phyloP scores from a whole-genome alignment of 2,888 invertebrate species.

The Heteromurus nitidus region DNA sequence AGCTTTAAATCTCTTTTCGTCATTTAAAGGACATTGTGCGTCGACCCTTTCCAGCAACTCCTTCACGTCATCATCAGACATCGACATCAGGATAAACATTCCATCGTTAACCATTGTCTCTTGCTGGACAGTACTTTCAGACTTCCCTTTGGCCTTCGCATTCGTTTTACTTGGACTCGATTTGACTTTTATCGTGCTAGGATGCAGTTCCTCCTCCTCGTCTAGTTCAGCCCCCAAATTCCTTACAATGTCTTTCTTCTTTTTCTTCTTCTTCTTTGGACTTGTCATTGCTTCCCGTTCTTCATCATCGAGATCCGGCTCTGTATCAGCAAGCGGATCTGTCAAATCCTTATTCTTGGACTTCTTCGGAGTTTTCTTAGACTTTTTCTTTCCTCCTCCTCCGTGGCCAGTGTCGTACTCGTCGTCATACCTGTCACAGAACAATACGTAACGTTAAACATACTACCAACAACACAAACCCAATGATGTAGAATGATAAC shows the following conservation, averaged over 20 bases:
- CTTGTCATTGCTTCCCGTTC: not conserved
- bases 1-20: conserved; percentile 6
- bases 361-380: conserved; percentile 1
- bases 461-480: no score
- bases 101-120: conserved; percentile 1
- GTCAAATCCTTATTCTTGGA: not conserved
- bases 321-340: not conserved
- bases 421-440: no score
- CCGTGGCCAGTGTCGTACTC: no score
- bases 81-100: conserved; percentile 19
- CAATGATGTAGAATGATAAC: no score
- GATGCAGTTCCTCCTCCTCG: no score
- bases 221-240: no score
- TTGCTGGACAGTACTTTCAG: not conserved
- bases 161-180: no score
- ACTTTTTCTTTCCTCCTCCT: conserved; percentile 11
- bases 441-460: no score
- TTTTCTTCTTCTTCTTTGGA: conserved; percentile 8
- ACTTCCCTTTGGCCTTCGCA: no score
- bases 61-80: conserved; percentile 54
- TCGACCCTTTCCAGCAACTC: conserved; percentile 44
- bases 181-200: no score
- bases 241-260: no score
- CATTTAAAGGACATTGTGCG: conserved; percentile 49
- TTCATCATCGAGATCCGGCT: not conserved